These are phyloP conservation scores for Tachyglossus aculeatus DNA, from an alignment of 2,797 vertebrate species.

Conservation along the genomic window DNA sequence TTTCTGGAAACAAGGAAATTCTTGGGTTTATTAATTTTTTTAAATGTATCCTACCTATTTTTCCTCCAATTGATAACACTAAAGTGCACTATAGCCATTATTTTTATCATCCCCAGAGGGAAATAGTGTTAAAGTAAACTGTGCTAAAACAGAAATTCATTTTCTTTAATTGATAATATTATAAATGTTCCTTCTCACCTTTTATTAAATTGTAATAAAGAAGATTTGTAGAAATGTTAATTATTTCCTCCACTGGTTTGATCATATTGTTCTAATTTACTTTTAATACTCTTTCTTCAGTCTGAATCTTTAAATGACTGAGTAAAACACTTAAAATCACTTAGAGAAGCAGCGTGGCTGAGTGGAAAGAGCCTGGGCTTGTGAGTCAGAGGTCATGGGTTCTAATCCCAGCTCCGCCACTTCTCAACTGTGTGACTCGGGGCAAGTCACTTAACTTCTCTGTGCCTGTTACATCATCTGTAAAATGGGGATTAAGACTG, in stretches of 20 bases:
- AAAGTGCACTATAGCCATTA: constrained; percentile 54
- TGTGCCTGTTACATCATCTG: too few relatives aligned
- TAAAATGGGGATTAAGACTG: too few relatives aligned
- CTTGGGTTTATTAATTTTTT: constrained; percentile 36
- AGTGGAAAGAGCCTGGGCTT: too few relatives aligned
- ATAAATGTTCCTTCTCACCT: not conserved
- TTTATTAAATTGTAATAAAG: not conserved
- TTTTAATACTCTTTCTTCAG: too few relatives aligned
- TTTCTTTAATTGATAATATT: too few relatives aligned
- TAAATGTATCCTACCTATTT: constrained; percentile 27
- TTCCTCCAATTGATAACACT: constrained; percentile 33
- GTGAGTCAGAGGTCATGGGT: too few relatives aligned
- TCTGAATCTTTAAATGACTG: not conserved
- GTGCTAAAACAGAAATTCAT: not conserved
- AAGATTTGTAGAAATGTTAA: not conserved
- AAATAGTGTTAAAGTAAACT: constrained; percentile 8
- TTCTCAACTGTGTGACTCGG: too few relatives aligned
- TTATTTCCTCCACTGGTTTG: not conserved
- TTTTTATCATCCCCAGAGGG: constrained; percentile 31
- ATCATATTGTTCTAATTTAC: too few relatives aligned
- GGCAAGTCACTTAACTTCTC: too few relatives aligned
- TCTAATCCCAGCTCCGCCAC: too few relatives aligned
- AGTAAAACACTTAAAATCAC: too few relatives aligned
- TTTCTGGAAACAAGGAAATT: constrained; percentile 25
- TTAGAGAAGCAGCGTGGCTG: too few relatives aligned